phyloP scores from a whole-genome alignment of 2,113 vertebrate genomes.

The Onychostruthus taczanowskii region DNA sequence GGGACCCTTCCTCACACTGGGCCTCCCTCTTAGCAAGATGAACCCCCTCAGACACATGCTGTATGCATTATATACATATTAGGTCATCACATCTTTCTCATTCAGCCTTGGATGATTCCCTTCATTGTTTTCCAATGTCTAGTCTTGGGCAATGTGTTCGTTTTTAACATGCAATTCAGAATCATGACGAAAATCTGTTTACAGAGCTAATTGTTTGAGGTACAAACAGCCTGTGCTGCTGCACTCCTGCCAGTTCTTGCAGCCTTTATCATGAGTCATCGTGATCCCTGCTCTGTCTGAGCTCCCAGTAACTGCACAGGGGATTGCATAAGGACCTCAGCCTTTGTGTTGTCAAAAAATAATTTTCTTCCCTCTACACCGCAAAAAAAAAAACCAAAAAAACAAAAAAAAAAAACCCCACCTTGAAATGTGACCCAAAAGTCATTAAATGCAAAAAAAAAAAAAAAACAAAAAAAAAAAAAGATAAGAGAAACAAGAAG shows the following conservation, averaged over 20 bases:
- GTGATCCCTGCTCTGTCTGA: slow-evolving; percentile 13
- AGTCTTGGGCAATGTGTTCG: not conserved
- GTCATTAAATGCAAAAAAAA: not conserved
- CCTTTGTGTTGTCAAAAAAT: not conserved
- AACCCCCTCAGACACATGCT: not conserved
- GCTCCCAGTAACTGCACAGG: slow-evolving; percentile 25
- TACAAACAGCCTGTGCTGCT: slow-evolving; percentile 37
- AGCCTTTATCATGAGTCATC: slow-evolving; percentile 46
- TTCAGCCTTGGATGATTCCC: slow-evolving; percentile 17
- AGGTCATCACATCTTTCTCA: slow-evolving; percentile 31
- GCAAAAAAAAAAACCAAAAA: not conserved
- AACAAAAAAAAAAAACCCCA: not conserved
- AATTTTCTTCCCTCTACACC: not conserved
- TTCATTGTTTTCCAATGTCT: slow-evolving; percentile 7
- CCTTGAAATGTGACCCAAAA: not conserved
- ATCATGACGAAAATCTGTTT: slow-evolving; percentile 47
- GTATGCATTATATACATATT: slow-evolving; percentile 38
- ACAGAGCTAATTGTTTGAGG: slow-evolving; percentile 43
- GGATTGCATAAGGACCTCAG: slow-evolving; percentile 29
- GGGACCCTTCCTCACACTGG: not conserved
- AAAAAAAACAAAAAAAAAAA: not conserved
- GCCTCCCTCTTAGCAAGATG: not conserved
- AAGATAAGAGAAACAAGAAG: not conserved
- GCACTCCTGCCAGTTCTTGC: slow-evolving; percentile 41
- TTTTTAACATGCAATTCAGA: not conserved